Percentiles rank a stretch among this genome's conserved stretches.
Evolutionary conservation across 1,140 invertebrate genomes (phyloP).

Genomic region (Ylistrum balloti): DNA sequence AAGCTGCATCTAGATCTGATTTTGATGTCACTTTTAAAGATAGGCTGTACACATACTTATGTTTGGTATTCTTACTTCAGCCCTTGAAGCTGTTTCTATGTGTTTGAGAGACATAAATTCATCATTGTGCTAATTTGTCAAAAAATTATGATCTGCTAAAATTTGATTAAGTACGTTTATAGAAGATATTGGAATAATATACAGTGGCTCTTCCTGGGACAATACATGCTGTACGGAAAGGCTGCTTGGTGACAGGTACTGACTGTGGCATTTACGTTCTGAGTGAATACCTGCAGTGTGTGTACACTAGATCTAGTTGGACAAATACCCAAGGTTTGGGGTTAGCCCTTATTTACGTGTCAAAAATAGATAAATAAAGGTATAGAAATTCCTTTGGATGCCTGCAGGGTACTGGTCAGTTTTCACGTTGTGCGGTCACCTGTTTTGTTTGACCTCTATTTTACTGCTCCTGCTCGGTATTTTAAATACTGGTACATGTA

Average conservation of each 20-base stretch:
- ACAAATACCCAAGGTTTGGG: not conserved
- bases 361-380: conserved; percentile 31
- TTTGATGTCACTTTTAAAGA: too few species aligned
- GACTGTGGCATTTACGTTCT: not conserved
- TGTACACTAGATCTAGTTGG: not conserved
- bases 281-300: conserved; percentile 15
- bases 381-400: not conserved
- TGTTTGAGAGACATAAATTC: too few species aligned
- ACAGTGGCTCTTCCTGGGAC: too few species aligned
- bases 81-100: too few species aligned
- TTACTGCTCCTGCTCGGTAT: not conserved
- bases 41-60: too few species aligned
- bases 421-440: conserved; percentile 25
- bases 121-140: too few species aligned
- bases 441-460: conserved; percentile 26
- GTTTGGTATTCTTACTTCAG: too few species aligned
- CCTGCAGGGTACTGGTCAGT: conserved; percentile 23
- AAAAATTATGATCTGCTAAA: too few species aligned
- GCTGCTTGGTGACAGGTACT: not conserved
- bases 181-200: too few species aligned
- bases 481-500: conserved; percentile 35
- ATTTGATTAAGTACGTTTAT: too few species aligned
- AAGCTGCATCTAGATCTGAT: too few species aligned
- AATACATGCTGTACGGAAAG: not conserved
- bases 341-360: conserved; percentile 33